phyloP scores from a whole-genome alignment of 1,140 invertebrate genomes.

The Anoplophora glabripennis region DNA sequence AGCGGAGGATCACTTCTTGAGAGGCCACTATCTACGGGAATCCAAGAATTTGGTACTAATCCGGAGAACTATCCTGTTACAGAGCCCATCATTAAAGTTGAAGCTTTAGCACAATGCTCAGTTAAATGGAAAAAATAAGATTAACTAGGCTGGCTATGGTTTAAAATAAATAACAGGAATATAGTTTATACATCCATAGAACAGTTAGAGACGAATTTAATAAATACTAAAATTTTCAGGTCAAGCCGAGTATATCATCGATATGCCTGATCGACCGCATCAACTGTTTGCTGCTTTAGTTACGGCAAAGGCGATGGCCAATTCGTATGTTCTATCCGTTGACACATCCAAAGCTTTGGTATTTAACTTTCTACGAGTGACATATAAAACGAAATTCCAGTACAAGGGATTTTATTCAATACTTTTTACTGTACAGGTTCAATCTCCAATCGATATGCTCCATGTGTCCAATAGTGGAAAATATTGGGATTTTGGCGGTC shows the following conservation, averaged over 20 bases:
- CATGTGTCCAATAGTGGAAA: background rate
- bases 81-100: constrained; percentile 73
- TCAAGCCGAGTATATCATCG: constrained; percentile 67
- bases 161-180: too few relatives aligned
- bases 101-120: constrained; percentile 68
- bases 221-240: too few relatives aligned
- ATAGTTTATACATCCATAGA: too few relatives aligned
- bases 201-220: too few relatives aligned
- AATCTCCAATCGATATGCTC: background rate
- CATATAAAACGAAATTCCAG: background rate
- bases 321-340: constrained; percentile 54
- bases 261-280: constrained; percentile 53
- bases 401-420: background rate
- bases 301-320: constrained; percentile 52
- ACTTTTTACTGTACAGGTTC: too few relatives aligned
- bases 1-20: constrained; percentile 56
- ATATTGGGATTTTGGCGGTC: background rate
- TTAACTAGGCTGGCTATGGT: too few relatives aligned
- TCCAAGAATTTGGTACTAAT: constrained; percentile 70
- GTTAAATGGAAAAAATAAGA: constrained; percentile 37
- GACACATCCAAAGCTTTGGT: constrained; percentile 62
- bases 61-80: constrained; percentile 73
- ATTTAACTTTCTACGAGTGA: constrained; percentile 21
- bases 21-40: constrained; percentile 66
- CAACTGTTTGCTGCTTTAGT: constrained; percentile 67